Conservation (phyloP, 2,113 vertebrate genomes). For the Charina bottae region DNA sequence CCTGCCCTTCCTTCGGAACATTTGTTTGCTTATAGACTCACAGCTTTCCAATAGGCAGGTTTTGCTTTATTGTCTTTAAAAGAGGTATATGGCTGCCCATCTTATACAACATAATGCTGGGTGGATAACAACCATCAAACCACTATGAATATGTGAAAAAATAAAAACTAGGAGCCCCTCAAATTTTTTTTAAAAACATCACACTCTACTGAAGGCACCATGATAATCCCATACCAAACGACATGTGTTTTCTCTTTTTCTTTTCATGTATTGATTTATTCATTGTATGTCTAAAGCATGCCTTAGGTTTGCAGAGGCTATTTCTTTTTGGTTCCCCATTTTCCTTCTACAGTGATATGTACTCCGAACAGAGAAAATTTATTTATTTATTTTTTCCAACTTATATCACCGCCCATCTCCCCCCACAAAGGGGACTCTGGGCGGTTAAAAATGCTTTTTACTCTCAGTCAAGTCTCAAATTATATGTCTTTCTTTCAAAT, state of each 20-base stretch:
- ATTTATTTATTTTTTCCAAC: too few relatives aligned
- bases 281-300: neutral
- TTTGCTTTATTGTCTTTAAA: neutral
- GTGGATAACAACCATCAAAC: neutral
- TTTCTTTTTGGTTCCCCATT: neutral
- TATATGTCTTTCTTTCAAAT: neutral
- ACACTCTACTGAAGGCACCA: neutral
- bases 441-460: neutral
- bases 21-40: neutral
- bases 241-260: neutral
- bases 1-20: neutral
- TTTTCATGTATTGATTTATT: neutral
- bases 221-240: neutral
- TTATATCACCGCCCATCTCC: too few relatives aligned
- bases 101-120: neutral
- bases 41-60: neutral
- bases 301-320: neutral
- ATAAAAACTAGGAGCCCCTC: neutral
- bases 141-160: neutral
- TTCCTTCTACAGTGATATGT: neutral
- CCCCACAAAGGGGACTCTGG: too few relatives aligned
- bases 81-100: neutral
- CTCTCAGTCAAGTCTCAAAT: too few relatives aligned
- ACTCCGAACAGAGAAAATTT: neutral
- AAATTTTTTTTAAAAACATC: neutral